Base-by-base conservation (phyloP, 2,113 vertebrate genomes). In the Oreochromis spilurus region DNA sequence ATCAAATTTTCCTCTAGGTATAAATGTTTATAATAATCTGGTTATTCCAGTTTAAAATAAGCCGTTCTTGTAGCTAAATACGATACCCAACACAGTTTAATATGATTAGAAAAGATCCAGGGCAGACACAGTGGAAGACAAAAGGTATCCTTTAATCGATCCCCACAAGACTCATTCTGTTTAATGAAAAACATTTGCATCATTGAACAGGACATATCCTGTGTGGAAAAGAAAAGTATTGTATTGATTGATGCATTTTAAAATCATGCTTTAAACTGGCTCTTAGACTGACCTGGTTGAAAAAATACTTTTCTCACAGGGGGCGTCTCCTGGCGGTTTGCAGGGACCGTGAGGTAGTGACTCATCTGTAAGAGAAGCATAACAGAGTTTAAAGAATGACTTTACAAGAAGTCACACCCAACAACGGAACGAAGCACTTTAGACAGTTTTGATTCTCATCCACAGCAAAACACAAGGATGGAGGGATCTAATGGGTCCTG, bases 281-380 rank as follows among this genome's bases (percentile, higher is more conserved):
- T 2, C 1, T 26, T 58, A 48, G 0, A 79, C 95, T 82, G 87
- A 98, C 98, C 98, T 97, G 97, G 96, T 87, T 97, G 96, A 2
- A 98, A 97, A 45, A 96, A 95, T 26, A 97, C 97, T 92, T 97
- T 96, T 14, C 96, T 97, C 93, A 97, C 96, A 24, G 97, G 95
- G 2, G 97, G 95, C 0, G 97, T 97, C 58, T 97, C 97, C 12
- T 97, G 87, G 11, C 94, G 96, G 88, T 98, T 97, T 1, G 97
- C 95, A 0, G 98, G 97, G 81, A 99, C 98, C 0, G 98, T 98
- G 95, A 99, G 95, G 94, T 98, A 99, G 89, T 98, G 97, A 92
- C 97, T 98, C 95, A 97, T 96, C 96, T 97, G 94, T 88, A 11
- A 40, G 75, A 0, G 8, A 70, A 34, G 40, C 14, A 5, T 2